Base-by-base conservation (phyloP, 2,888 invertebrate species). In the Calameuta pallipes region DNA sequence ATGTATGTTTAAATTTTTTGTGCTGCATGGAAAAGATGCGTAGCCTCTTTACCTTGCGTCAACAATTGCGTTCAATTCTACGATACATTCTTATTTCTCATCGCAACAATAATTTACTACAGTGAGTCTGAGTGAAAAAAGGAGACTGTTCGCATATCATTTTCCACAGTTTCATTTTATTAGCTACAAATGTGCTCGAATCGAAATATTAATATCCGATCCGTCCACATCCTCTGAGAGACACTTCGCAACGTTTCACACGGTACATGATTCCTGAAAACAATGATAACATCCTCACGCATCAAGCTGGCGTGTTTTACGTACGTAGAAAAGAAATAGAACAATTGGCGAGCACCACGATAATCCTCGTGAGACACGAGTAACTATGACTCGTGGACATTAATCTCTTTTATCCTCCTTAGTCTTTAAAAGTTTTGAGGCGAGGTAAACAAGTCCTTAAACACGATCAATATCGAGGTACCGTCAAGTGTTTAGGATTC, bases 101-200 rank as follows among this genome's bases (percentile, higher is more conserved):
- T 33, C 33, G 33, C 1, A 33, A 33, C 35, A 35, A 35, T 35
- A 35, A 35, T 35, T 35, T 35, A 35, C 35, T 35, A 1, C 11
- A 35, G 11, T 35, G 35, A 35, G 9, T 35, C 35, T 1, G 9
- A 1, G 35, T 35, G 35, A 35, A 35, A 74, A 36, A 74, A 13
- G n/a, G 12, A 35, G 13, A 6, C n/a, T 74, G n/a, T 13, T 23
- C 11, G 36, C n/a, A 33, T 13, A 30, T 30, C 0, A 4, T 74
- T 23, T 74, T 71, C 33, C 15, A 30, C 37, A 74, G 30, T 36
- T 30, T 74, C n/a, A 13, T 74, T 74, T 74, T 74, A 74, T 74
- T 74, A 36, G 36, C 74, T 74, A 74, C n/a, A 35, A 74, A 74
- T 74, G 36, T 35, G 36, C 35, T 74, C 74, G 74, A 74, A 74